These are phyloP conservation scores for Dinocampus coccinellae DNA, from an alignment of 2,888 invertebrate species.

Conservation along the genomic window DNA sequence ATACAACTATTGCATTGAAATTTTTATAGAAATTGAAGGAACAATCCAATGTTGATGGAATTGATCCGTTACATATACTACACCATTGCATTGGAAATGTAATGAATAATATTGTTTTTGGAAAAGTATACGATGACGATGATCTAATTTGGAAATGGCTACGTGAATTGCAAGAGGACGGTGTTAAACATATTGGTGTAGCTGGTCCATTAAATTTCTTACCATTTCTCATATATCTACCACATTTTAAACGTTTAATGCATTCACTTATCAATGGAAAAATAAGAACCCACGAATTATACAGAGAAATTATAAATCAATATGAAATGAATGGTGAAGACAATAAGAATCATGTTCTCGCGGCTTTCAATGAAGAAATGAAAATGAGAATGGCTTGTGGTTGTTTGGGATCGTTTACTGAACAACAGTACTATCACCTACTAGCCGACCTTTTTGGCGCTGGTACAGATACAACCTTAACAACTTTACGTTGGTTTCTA, in stretches of 20 bases:
- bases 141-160: constrained; percentile 85
- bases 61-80: constrained; percentile 73
- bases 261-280: constrained; percentile 78
- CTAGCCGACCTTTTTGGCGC: constrained; percentile 89
- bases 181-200: constrained; percentile 85
- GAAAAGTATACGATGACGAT: constrained; percentile 77
- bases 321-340: constrained; percentile 67
- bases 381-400: constrained; percentile 68
- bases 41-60: constrained; percentile 46
- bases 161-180: constrained; percentile 84
- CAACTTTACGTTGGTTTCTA: constrained; percentile 85
- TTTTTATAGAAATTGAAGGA: constrained; percentile 53
- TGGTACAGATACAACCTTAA: constrained; percentile 85
- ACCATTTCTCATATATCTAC: constrained; percentile 81
- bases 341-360: constrained; percentile 71
- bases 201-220: constrained; percentile 88
- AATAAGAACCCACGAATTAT: constrained; percentile 79
- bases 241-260: constrained; percentile 76
- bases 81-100: constrained; percentile 83
- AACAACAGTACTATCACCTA: constrained; percentile 80
- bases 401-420: constrained; percentile 73
- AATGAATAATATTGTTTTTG: constrained; percentile 84
- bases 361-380: constrained; percentile 77
- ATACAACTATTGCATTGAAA: background rate
- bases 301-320: constrained; percentile 77